Evolutionary conservation across 2,113 vertebrate species (phyloP), one percentile per base, ranked within the genome.

Genomic region (Anser brachyrhynchus): DNA sequence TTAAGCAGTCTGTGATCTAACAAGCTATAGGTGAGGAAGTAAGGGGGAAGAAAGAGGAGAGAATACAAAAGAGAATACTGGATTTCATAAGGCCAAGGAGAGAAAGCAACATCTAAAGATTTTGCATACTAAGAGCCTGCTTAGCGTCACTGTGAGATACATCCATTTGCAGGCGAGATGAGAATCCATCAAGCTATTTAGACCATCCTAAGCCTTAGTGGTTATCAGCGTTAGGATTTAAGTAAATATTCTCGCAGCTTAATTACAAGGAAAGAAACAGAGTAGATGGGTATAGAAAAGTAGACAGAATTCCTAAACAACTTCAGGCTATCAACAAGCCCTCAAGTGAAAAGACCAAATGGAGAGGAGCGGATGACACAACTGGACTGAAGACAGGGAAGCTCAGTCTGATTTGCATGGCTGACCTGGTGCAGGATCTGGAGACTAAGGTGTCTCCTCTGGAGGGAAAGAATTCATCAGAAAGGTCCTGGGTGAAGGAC

Each of bases 261-360:
- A 96, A 97, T 95, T 90, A 97, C 85, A 95, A 84, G 93, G 90
- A 85, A 77, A 92, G 82, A 90, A 92, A 87, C 59, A 33, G 4
- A 61, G 74, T 41, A 93, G 87, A 81, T 39, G 52, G 71, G 61
- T 94, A 76, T 18, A 79, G 73, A 62, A 91, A 95, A 94, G 87
- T 6, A 96, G 78, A 73, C 41, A 11, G 37, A 77, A 87, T 33
- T 93, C 71, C 87, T 82, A 86, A 95, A 91, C 87, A 85, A 77
- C 95, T 93, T 62, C 2, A 0, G 87, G 90, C 91, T 69, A 82
- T 62, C 93, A 82, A 87, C 71, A 92, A 92, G 82, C 77, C 89
- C 87, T 73, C 20, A 72, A 95, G 66, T 82, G 89, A 52, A 72
- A 75, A 73, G 84, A 73, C 77, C 91, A 93, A 95, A 92, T 19